A percentile compares a stretch with the other conserved stretches of the same genome.
phyloP scores from a whole-genome alignment of 2,113 vertebrate genomes.

The Reinhardtius hippoglossoides region DNA sequence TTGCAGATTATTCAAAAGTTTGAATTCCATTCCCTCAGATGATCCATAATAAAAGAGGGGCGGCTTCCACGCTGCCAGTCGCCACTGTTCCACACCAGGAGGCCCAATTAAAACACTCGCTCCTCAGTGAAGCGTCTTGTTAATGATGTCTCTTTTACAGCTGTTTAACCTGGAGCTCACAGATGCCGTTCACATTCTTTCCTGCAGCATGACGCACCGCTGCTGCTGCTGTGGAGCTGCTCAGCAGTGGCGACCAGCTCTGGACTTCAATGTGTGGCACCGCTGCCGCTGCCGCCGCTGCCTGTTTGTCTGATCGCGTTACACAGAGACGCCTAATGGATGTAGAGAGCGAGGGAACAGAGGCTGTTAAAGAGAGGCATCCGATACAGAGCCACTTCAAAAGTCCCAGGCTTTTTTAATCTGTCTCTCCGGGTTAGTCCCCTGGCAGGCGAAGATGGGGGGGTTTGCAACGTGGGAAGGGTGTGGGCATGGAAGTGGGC shows the following conservation, averaged over 20 bases:
- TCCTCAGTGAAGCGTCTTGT: slow-evolving; percentile 45
- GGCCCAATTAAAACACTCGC: slow-evolving; percentile 47
- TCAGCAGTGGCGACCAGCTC: background rate
- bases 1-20: no score
- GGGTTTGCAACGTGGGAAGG: background rate
- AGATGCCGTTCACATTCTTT: slow-evolving; percentile 35
- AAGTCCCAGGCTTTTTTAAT: slow-evolving; percentile 39
- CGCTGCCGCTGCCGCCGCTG: background rate
- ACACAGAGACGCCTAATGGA: slow-evolving; percentile 45
- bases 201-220: background rate
- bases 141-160: slow-evolving; percentile 47
- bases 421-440: slow-evolving; percentile 38
- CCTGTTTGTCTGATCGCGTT: slow-evolving; percentile 41
- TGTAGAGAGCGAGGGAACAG: slow-evolving; percentile 22
- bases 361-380: slow-evolving; percentile 36
- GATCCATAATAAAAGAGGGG: slow-evolving; percentile 48
- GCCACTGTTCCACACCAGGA: slow-evolving; percentile 47
- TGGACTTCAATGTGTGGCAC: slow-evolving; percentile 16
- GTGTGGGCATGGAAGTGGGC: slow-evolving; percentile 41
- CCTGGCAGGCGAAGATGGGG: slow-evolving; percentile 26
- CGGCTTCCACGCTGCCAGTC: slow-evolving; percentile 23
- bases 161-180: slow-evolving; percentile 15
- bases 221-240: background rate
- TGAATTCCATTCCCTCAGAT: background rate
- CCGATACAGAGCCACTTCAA: slow-evolving; percentile 55